Conservation (phyloP, 2,888 invertebrate species). For the Sinopyrophorus schimmeli region DNA sequence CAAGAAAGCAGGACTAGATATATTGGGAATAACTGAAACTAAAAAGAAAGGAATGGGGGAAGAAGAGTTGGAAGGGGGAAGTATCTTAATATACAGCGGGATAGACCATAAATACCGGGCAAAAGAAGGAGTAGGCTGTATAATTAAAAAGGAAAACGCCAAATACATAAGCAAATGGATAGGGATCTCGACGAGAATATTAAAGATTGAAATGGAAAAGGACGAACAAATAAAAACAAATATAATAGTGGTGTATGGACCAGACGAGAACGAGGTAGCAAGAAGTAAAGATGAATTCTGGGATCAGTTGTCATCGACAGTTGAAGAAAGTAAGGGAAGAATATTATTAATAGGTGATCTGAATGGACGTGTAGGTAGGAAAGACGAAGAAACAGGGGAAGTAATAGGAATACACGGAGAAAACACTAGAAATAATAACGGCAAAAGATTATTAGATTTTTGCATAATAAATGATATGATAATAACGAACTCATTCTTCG, state of each 20-base stretch:
- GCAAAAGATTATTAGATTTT: constrained; percentile 6
- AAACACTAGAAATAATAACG: constrained; percentile 4
- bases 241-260: constrained; percentile 17
- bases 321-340: constrained; percentile 1
- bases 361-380: constrained; percentile 11
- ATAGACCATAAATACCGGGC: constrained; percentile 17
- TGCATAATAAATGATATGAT: constrained; percentile 15
- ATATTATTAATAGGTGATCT: constrained; percentile 11
- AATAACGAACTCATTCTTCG: constrained; percentile 11
- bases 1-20: constrained; percentile 45
- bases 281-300: constrained; percentile 19
- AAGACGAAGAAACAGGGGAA: not conserved
- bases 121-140: constrained; percentile 19
- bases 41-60: constrained; percentile 25
- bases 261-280: constrained; percentile 13
- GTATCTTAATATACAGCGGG: constrained; percentile 24
- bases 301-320: not conserved
- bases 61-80: constrained; percentile 20
- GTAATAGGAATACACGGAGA: constrained; percentile 6
- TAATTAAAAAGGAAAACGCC: constrained; percentile 15
- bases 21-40: constrained; percentile 38
- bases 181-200: constrained; percentile 18
- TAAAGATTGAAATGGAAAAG: constrained; percentile 19
- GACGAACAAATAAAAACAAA: constrained; percentile 8
- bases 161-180: constrained; percentile 16